These are phyloP conservation scores for Corythornis vintsioides DNA, from an alignment of 2,113 vertebrate species.

Conservation along the genomic window DNA sequence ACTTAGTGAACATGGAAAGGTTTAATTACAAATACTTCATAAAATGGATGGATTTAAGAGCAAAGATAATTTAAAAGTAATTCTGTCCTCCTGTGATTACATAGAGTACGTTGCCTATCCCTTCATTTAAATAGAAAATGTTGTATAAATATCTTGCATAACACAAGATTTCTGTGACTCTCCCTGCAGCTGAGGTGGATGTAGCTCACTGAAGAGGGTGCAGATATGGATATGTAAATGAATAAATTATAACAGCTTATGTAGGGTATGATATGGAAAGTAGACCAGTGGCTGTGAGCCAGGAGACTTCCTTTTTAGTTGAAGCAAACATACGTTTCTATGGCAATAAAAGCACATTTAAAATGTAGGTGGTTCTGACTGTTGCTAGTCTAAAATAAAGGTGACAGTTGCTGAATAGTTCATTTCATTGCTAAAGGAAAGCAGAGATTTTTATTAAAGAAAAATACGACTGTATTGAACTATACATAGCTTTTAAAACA, in stretches of 20 bases:
- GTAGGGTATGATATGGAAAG: background rate
- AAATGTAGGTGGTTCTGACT: slow-evolving; percentile 65
- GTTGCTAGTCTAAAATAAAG: slow-evolving; percentile 50
- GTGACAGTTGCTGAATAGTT: slow-evolving; percentile 21
- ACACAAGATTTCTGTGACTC: background rate
- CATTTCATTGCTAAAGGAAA: slow-evolving; percentile 3
- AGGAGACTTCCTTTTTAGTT: slow-evolving; percentile 33
- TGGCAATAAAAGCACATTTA: slow-evolving; percentile 54
- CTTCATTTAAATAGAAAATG: background rate
- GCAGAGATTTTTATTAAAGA: background rate
- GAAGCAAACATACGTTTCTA: slow-evolving; percentile 55
- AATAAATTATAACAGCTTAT: background rate
- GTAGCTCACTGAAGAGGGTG: background rate
- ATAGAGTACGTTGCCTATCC: background rate
- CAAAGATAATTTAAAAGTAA: background rate
- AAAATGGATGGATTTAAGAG: background rate
- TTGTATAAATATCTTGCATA: background rate
- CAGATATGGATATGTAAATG: background rate
- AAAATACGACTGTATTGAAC: background rate
- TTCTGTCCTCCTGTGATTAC: background rate
- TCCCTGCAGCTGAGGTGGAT: background rate
- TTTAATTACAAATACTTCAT: background rate
- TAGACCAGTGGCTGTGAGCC: background rate
- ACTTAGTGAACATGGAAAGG: background rate
- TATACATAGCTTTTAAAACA: background rate